Conservation (phyloP, 2,888 invertebrate genomes). For the Suillia variegata region DNA sequence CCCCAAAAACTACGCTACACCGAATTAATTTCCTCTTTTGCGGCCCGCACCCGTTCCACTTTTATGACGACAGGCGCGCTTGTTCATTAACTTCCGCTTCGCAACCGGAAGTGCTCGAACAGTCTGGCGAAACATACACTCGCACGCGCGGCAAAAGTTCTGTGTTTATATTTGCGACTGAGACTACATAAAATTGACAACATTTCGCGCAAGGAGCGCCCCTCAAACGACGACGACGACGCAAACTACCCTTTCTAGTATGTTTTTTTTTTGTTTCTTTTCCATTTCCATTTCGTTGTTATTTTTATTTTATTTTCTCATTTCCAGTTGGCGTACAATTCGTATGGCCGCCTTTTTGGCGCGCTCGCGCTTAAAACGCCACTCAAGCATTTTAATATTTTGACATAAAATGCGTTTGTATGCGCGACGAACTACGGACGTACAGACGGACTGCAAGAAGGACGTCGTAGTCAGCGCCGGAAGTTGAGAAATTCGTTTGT, state of each 20-base stretch:
- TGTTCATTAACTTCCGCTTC: slow-evolving; percentile 49
- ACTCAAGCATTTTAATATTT: neutral
- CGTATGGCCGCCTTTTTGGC: neutral
- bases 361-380: neutral
- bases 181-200: no score
- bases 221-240: neutral
- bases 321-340: neutral
- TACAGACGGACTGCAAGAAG: no score
- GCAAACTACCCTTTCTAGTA: no score
- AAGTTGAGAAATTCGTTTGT: neutral
- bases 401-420: neutral
- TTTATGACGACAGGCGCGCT: no score
- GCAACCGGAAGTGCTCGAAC: slow-evolving; percentile 47
- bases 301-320: neutral
- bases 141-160: neutral
- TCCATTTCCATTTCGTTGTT: neutral
- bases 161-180: neutral
- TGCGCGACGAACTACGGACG: no score
- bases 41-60: no score
- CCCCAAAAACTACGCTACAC: no score
- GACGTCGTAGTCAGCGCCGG: no score
- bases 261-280: neutral
- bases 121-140: neutral
- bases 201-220: neutral
- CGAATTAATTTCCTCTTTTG: no score